Evolutionary conservation across 2,797 vertebrate species (phyloP).

Genomic region (Gouania willdenowi): DNA sequence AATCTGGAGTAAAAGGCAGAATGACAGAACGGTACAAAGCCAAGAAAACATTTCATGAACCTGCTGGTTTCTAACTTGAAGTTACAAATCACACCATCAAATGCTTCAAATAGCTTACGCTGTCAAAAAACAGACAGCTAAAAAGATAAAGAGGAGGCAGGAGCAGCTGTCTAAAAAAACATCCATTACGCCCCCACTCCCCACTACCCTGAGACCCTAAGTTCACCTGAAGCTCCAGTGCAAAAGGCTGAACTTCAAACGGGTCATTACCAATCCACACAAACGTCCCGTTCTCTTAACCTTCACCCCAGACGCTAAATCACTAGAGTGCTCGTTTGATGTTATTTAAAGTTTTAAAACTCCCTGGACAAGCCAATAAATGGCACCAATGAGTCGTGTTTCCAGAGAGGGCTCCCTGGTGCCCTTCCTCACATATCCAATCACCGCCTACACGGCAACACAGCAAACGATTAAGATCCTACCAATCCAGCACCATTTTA

Average conservation of each 20-base stretch:
- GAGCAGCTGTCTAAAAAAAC: slow-evolving; percentile 34
- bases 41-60: slow-evolving; percentile 25
- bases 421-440: not conserved
- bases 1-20: slow-evolving; percentile 13
- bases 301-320: slow-evolving; percentile 14
- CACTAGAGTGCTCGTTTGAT: slow-evolving; percentile 17
- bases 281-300: slow-evolving; percentile 15
- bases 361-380: slow-evolving; percentile 30
- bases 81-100: slow-evolving; percentile 47
- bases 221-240: slow-evolving; percentile 36
- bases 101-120: slow-evolving; percentile 39
- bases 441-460: slow-evolving; percentile 17
- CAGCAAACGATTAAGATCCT: slow-evolving; percentile 30
- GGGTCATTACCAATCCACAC: slow-evolving; percentile 28
- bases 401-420: slow-evolving; percentile 12
- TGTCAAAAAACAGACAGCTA: slow-evolving; percentile 12
- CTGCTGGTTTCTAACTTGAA: slow-evolving; percentile 4
- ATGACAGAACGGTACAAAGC: slow-evolving; percentile 12
- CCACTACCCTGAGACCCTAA: slow-evolving; percentile 9
- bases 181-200: slow-evolving; percentile 54
- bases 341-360: slow-evolving; percentile 18
- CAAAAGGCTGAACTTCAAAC: slow-evolving; percentile 12
- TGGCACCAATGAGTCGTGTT: slow-evolving; percentile 4
- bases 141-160: slow-evolving; percentile 17
- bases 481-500: slow-evolving; percentile 14